A percentile compares a stretch with the other conserved stretches of the same genome.
These are phyloP conservation scores for Pachydiplax longipennis DNA, from an alignment of 2,888 invertebrate species.

Conservation along the genomic window DNA sequence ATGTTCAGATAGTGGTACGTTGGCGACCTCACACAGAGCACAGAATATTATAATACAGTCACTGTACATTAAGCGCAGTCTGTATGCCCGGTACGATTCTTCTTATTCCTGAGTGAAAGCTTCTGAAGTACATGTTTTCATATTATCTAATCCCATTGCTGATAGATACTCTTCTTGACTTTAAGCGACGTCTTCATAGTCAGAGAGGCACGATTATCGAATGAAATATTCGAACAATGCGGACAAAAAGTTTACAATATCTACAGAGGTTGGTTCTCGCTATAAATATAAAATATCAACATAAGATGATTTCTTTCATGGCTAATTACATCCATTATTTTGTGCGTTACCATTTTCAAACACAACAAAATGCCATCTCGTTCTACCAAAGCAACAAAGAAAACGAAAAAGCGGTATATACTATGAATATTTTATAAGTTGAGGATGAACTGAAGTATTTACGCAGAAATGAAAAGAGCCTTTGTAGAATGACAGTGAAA, in stretches of 20 bases:
- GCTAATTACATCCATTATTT: too few species aligned
- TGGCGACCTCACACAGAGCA: not conserved
- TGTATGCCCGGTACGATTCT: not conserved
- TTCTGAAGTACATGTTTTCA: not conserved
- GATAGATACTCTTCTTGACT: not conserved
- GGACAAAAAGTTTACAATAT: not conserved
- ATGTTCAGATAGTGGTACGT: not conserved
- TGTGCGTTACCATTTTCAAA: too few species aligned
- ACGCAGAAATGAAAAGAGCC: too few species aligned
- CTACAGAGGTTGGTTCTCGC: too few species aligned
- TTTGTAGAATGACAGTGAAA: too few species aligned
- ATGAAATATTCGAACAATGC: not conserved
- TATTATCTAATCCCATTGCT: not conserved
- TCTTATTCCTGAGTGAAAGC: conserved; percentile 20
- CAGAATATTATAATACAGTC: not conserved
- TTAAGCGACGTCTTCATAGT: not conserved
- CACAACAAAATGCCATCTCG: too few species aligned
- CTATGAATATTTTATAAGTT: too few species aligned
- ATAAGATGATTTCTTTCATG: too few species aligned
- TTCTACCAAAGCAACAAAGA: too few species aligned
- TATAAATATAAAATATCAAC: too few species aligned
- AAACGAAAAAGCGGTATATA: too few species aligned
- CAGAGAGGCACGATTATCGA: not conserved
- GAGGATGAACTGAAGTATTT: too few species aligned
- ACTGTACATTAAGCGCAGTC: not conserved